A percentile compares a stretch with the other conserved stretches of the same genome.
Evolutionary conservation across 1,140 invertebrate species (phyloP).

Genomic region (Drosophila ercepeae): DNA sequence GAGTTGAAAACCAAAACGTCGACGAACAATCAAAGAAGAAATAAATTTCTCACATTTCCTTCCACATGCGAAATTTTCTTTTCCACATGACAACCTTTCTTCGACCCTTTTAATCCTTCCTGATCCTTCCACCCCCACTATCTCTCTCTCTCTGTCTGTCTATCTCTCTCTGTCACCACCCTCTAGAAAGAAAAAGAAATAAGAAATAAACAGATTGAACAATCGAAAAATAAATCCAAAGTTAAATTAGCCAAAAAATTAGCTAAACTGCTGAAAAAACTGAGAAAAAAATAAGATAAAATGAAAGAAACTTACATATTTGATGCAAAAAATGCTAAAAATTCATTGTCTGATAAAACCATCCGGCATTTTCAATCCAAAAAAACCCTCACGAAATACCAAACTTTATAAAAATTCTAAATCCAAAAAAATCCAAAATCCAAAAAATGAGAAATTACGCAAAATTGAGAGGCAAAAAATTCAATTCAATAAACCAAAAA

Average conservation of each 20-base stretch:
- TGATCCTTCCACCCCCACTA: not conserved
- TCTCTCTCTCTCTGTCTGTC: constrained; percentile 4
- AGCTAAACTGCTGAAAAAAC: constrained; percentile 12
- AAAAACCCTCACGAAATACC: constrained; percentile 10
- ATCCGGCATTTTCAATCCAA: constrained; percentile 25
- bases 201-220: constrained; percentile 23
- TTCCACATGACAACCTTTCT: constrained; percentile 23
- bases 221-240: constrained; percentile 70
- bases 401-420: constrained; percentile 14
- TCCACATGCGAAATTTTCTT: constrained; percentile 27
- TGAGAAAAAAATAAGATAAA: constrained; percentile 26
- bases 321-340: constrained; percentile 81
- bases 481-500: constrained; percentile 23
- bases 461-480: constrained; percentile 49
- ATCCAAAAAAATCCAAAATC: constrained; percentile 32
- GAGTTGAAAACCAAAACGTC: constrained; percentile 22
- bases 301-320: constrained; percentile 57
- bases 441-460: constrained; percentile 22
- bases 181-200: constrained; percentile 21
- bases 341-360: constrained; percentile 42
- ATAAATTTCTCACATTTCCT: constrained; percentile 58
- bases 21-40: constrained; percentile 68
- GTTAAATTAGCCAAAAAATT: constrained; percentile 65
- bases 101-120: not conserved
- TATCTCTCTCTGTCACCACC: constrained; percentile 26